Evolutionary conservation across 1,140 invertebrate genomes (phyloP), one percentile per base, ranked within the genome.

Genomic region (Cydia amplana): DNA sequence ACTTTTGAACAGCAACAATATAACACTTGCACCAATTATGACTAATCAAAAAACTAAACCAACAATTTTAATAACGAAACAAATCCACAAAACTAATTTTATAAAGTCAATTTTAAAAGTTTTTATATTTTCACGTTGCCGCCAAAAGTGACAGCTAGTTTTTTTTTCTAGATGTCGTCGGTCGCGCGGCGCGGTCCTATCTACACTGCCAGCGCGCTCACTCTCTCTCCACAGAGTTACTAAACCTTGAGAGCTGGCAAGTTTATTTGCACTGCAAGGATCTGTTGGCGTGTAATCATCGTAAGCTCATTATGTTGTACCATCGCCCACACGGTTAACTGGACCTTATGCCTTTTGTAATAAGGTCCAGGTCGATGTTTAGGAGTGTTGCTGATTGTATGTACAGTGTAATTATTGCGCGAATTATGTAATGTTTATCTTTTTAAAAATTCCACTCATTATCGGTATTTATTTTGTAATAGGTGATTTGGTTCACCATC

Each of bases 141-240:
- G 86, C 83, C 77, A 74, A 70, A 70, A 77, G 84, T 83, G 79
- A 83, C 73, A 75, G 75, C 36, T 60, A 20, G 73, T 82, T 83
- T 75, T 51, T 55, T 67, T 77, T 83, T 84, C 84, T 75, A 32
- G 14, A 40, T 49, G 80, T 79, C 84, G 83, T 83, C 77, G 55
- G 49, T 32, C 72, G 60, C 77, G 73, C 74, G 72, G 74, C 81
- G 81, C 78, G 76, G 60, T 74, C 78, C 78, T 78, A 46, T 85
- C 74, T 78, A 75, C 77, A 90, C 88, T 90, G 87, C 73, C 76
- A 80, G 78, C 70, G 76, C 76, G 78, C 76, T 73, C 75, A 76
- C 88, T 88, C 88, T 90, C 87, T 87, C 88, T 78, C 75, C 70
- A 43, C 74, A 87, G 86, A 74, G 63, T 49, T 83, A 87, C 43